Conservation (phyloP, 2,888 invertebrate genomes). For the Microplitis deprimator region DNA sequence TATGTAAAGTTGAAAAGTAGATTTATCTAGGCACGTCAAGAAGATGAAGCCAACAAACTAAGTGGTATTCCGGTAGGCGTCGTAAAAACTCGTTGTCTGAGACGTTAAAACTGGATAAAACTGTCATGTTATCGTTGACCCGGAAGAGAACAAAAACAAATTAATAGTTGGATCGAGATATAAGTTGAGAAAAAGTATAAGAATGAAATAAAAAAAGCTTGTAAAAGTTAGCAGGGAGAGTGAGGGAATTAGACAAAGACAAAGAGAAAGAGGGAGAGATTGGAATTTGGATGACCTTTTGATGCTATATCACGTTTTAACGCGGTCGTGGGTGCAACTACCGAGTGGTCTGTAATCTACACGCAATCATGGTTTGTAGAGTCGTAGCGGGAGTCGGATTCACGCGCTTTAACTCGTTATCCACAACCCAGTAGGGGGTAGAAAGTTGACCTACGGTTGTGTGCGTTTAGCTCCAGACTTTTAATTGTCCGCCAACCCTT, state of each 20-base stretch:
- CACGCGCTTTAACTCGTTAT: slow-evolving; percentile 46
- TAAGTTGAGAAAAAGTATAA: neutral
- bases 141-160: slow-evolving; percentile 38
- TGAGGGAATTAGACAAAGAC: neutral
- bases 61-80: slow-evolving; percentile 26
- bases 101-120: slow-evolving; percentile 44
- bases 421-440: slow-evolving; percentile 18
- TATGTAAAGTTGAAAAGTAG: neutral
- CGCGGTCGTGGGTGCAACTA: slow-evolving; percentile 62
- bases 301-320: slow-evolving; percentile 54
- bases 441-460: slow-evolving; percentile 31
- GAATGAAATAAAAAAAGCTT: slow-evolving; percentile 13
- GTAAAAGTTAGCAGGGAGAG: slow-evolving; percentile 11
- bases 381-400: slow-evolving; percentile 47
- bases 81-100: slow-evolving; percentile 37
- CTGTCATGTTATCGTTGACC: slow-evolving; percentile 38
- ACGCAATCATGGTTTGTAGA: slow-evolving; percentile 66
- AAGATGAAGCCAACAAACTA: slow-evolving; percentile 22
- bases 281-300: slow-evolving; percentile 25
- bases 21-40: slow-evolving; percentile 30
- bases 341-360: slow-evolving; percentile 67
- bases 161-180: slow-evolving; percentile 43
- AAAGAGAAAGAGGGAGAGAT: slow-evolving; percentile 11
- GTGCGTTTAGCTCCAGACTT: slow-evolving; percentile 31
- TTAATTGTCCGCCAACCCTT: slow-evolving; percentile 36